Base-by-base conservation (phyloP, 1,140 invertebrate species). In the Drosophila baimaii region DNA sequence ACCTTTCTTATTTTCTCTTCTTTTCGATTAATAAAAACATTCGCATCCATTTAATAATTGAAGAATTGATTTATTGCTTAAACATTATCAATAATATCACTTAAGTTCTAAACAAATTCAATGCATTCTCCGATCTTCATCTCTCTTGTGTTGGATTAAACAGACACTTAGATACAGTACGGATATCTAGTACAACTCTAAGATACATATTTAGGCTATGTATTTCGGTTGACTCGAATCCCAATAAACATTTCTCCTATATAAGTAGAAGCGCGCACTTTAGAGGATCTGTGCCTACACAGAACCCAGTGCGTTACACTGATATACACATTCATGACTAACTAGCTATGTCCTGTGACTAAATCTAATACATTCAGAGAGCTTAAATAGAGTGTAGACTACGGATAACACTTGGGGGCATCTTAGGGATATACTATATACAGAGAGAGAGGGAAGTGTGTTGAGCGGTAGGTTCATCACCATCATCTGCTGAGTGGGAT, bases 1-100 rank as follows among this genome's bases (percentile, higher is more conserved):
- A n/a, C 29, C n/a, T 15, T 21, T 2, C 39, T n/a, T 25, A 2
- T 39, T 3, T n/a, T 12, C 8, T 9, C 8, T 41, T 12, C 21
- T 13, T 43, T 12, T 21, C 12, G 1, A 5, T 4, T 13, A 15
- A 9, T 12, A 17, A 39, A 27, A 52, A 49, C 6, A 17, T 0
- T 0, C 0, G 0, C 3, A 10, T 8, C 2, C 6, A 25, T 25
- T 74, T 76, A 49, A 78, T 78, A 70, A 68, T 89, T 89, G 68
- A 84, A 88, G 83, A 89, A 84, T 89, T 89, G 81, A 69, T 90
- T 89, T 89, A 89, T 89, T 89, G 84, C 84, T 89, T 89, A 89
- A 89, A 84, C 80, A 90, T 66, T 81, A 89, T 90, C 84, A 89
- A 89, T 89, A 89, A 89, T 89, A 89, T 90, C 84, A 84, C 84